Base-by-base conservation (phyloP, 1,140 invertebrate species). In the Drosophila paulistorum region DNA sequence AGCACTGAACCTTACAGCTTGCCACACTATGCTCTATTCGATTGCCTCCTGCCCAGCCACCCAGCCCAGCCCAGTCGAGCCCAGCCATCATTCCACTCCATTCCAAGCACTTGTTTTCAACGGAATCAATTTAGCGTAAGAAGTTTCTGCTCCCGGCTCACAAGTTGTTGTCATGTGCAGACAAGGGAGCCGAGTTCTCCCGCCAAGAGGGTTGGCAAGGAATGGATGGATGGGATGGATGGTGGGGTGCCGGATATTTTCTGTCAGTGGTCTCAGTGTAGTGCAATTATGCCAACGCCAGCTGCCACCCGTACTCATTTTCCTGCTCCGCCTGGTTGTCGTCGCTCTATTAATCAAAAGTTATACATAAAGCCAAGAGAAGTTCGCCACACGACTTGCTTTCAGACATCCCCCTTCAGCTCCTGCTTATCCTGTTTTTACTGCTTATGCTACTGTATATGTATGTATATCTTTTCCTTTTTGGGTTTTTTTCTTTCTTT, bases 111-210 rank as follows among this genome's bases (percentile, higher is more conserved):
- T 81, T 81, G 82, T 86, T 85, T 86, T 81, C 75, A 85, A 87
- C 77, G 72, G 68, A 87, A 87, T 89, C 83, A 87, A 89, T 87
- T 87, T 87, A 89, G 83, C 84, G 84, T 74, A 77, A 87, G 74
- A 87, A 87, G 77, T 87, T 87, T 70, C 80, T 66, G 70, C 64
- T 79, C 72, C 54, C 51, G 48, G 26, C 30, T 57, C 55, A 20
- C 71, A 55, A 65, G 67, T 79, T 72, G 67, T 80, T 87, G 76
- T 83, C 84, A 83, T 83, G 79, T 77, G 83, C 82, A 79, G 74
- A 69, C 23, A 33, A 65, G 59, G 45, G 70, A 55, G 42, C 55
- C 10, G 48, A 39, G 37, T 39, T 13, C 37, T 11, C 20, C 11
- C 7, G 48, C 48, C 17, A 30, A 59, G 59, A 20, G 70, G 26